Evolutionary conservation across 2,113 vertebrate genomes (phyloP).

Genomic region (Camelus dromedarius): DNA sequence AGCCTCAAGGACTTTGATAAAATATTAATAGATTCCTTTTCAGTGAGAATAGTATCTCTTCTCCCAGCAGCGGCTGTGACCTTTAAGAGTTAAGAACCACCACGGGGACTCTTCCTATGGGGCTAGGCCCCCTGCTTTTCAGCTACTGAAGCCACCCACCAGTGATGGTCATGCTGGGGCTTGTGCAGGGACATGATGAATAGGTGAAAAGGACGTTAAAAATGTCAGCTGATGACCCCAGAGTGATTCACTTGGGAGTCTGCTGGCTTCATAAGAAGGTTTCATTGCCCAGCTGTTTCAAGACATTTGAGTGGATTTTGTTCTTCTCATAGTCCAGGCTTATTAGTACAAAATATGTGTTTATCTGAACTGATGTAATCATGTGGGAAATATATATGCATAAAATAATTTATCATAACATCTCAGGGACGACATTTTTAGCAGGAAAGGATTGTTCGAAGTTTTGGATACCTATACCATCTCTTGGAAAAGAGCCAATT

Average conservation of each 20-base stretch:
- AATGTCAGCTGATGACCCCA: slow-evolving; percentile 56
- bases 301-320: slow-evolving; percentile 36
- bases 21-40: slow-evolving; percentile 67
- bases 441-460: neutral
- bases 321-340: neutral
- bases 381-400: neutral
- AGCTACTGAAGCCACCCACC: neutral
- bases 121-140: slow-evolving; percentile 39
- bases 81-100: slow-evolving; percentile 69
- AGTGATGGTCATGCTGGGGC: slow-evolving; percentile 23
- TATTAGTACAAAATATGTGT: slow-evolving; percentile 21
- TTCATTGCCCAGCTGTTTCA: neutral
- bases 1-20: slow-evolving; percentile 58
- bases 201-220: slow-evolving; percentile 43
- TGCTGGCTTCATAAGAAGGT: neutral
- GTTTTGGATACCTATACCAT: neutral
- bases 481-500: neutral
- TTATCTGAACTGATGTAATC: neutral
- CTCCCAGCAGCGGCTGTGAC: slow-evolving; percentile 49
- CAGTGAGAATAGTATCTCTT: slow-evolving; percentile 5
- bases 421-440: slow-evolving; percentile 5
- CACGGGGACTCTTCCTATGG: neutral
- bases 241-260: neutral
- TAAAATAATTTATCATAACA: slow-evolving; percentile 5
- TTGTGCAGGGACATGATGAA: slow-evolving; percentile 52